Conservation (phyloP, 1,140 invertebrate species). For the Steinernema feltiae region DNA sequence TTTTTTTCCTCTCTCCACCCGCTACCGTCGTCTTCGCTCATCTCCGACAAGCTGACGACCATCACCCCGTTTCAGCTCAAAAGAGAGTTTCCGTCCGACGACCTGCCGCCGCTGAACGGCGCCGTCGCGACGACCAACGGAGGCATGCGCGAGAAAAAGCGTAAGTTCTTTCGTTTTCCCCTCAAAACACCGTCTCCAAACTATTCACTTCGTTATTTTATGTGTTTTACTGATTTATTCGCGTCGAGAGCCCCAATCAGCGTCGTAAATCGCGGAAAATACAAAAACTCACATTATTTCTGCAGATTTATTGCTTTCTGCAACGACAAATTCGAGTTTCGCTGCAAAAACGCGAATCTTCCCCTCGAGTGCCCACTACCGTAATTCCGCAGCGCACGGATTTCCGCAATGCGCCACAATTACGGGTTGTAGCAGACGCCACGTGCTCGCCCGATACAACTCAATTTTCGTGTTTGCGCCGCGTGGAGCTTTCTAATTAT, state of each 20-base stretch:
- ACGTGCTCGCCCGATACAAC: too few relatives aligned
- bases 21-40: neutral
- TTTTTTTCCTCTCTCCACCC: neutral
- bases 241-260: neutral
- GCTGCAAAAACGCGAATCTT: neutral
- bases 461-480: too few relatives aligned
- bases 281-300: neutral
- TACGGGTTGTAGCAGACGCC: too few relatives aligned
- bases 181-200: neutral
- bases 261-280: neutral
- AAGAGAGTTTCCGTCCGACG: neutral
- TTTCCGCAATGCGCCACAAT: neutral
- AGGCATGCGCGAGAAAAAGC: constrained; percentile 9
- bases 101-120: neutral
- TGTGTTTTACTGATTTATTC: too few relatives aligned
- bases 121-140: neutral
- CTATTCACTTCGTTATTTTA: too few relatives aligned
- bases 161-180: neutral
- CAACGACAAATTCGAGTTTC: neutral
- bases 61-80: neutral
- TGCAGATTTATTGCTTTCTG: constrained; percentile 11
- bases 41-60: neutral
- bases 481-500: too few relatives aligned
- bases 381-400: neutral
- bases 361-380: neutral